These are phyloP conservation scores for Xylophagus ater DNA, from an alignment of 2,888 invertebrate genomes.

Conservation along the genomic window DNA sequence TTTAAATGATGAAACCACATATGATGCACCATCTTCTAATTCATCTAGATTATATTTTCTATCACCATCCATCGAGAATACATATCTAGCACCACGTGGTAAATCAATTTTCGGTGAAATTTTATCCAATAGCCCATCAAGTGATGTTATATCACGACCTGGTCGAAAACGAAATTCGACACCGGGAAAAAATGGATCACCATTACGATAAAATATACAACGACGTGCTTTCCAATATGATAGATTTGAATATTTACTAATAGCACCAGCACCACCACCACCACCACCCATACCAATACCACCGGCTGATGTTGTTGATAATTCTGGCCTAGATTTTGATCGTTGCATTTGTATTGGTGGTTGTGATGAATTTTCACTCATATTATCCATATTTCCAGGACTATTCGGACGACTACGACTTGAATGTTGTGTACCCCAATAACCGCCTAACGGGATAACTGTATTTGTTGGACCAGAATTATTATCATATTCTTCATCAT, in stretches of 20 bases:
- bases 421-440: conserved; percentile 22
- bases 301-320: conserved; percentile 26
- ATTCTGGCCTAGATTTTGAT: conserved; percentile 38
- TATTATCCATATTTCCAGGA: conserved; percentile 43
- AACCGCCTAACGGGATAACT: conserved; percentile 21
- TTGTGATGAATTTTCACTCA: conserved; percentile 48
- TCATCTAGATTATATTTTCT: conserved; percentile 75
- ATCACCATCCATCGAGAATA: conserved; percentile 87
- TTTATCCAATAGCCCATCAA: conserved; percentile 77
- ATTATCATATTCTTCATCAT: conserved; percentile 13
- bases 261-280: conserved; percentile 35
- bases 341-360: conserved; percentile 31
- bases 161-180: conserved; percentile 81
- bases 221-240: conserved; percentile 80
- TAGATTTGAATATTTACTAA: conserved; percentile 59
- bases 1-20: conserved; percentile 86
- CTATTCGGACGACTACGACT: conserved; percentile 22
- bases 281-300: too few relatives aligned
- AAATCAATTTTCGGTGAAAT: conserved; percentile 78
- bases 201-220: conserved; percentile 86
- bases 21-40: conserved; percentile 80
- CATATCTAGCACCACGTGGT: conserved; percentile 77
- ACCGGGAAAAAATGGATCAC: conserved; percentile 84
- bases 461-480: conserved; percentile 7
- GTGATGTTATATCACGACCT: conserved; percentile 72